Evolutionary conservation across 2,113 vertebrate species (phyloP).

Genomic region (Coptodon rendalli): DNA sequence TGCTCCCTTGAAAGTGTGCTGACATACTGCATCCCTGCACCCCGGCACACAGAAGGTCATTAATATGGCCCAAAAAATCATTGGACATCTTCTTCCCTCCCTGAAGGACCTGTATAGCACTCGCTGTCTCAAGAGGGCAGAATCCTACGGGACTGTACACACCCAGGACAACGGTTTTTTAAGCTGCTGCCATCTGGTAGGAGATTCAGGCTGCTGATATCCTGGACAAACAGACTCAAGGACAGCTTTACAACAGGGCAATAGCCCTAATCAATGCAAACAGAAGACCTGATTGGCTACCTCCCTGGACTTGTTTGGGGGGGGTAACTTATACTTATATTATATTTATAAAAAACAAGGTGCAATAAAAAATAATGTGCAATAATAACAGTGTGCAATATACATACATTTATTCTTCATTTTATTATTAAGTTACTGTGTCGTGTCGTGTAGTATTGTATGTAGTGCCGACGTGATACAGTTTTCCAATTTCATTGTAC

Average conservation of each 20-base stretch:
- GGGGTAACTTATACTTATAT: not conserved
- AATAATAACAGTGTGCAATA: not conserved
- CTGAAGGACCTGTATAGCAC: too few species aligned
- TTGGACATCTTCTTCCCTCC: too few species aligned
- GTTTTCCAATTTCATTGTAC: not conserved
- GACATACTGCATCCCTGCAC: too few species aligned
- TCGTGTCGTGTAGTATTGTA: not conserved
- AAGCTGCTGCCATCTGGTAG: not conserved
- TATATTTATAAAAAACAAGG: not conserved
- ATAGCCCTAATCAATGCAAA: not conserved
- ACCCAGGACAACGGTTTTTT: not conserved
- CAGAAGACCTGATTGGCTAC: not conserved
- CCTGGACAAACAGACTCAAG: not conserved
- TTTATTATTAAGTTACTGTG: not conserved
- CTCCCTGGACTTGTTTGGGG: not conserved
- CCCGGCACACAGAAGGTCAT: too few species aligned
- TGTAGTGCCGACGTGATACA: not conserved
- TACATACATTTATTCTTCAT: not conserved
- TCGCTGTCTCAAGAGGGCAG: too few species aligned
- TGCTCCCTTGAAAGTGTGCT: too few species aligned
- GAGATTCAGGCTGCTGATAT: not conserved
- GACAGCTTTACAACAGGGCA: not conserved
- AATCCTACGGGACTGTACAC: fast-evolving
- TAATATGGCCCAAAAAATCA: too few species aligned
- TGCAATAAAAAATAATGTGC: not conserved